Base-by-base conservation (phyloP, 2,113 vertebrate species). In the Parus major region DNA sequence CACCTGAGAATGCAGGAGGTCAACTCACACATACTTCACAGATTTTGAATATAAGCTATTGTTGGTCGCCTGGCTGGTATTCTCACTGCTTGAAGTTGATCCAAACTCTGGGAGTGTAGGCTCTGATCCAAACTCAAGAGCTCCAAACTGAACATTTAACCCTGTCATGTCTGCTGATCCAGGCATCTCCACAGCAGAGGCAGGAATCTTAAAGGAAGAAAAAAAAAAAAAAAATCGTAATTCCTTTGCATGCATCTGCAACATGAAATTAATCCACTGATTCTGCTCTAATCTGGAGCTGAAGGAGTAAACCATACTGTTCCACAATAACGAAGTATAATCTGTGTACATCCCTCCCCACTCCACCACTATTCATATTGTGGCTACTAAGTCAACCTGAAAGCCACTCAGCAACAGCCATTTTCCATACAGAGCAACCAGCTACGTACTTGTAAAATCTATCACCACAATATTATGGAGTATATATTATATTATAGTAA, bases 141-240 rank as follows among this genome's bases (percentile, higher is more conserved):
- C 99, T 53, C 99, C 99, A 93, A 99, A 99, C 95, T 99, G 99
- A 94, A 99, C 98, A 95, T 99, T 99, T 81, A 99, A 98, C 50
- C 98, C 99, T 4, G 98, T 98, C 61, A 99, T 87, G 35, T 99
- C 99, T 20, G 99, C 97, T 31, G 99, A 98, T 76, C 99, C 99
- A 27, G 99, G 99, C 99, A 99, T 99, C 97, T 99, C 99, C 83
- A 99, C 99, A 13, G 99, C 99, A 46, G 99, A 99, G 56, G 98
- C 97, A 71, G 99, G 99, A 91, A 99, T 99, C 99, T 99, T 96
- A 75, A 92, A 82, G 47, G 39, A 95, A 98, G 24, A 20, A 68
- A 95, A 91, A 84, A 60, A 50, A 60, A 50, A 39, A 39, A 39
- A 5, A 88, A 50, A 12, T 2, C 3, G 0, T 55, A 52, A 73